A percentile compares a stretch with the other conserved stretches of the same genome.
phyloP scores from a whole-genome alignment of 1,140 invertebrate genomes.

The Sycobia sp. region DNA sequence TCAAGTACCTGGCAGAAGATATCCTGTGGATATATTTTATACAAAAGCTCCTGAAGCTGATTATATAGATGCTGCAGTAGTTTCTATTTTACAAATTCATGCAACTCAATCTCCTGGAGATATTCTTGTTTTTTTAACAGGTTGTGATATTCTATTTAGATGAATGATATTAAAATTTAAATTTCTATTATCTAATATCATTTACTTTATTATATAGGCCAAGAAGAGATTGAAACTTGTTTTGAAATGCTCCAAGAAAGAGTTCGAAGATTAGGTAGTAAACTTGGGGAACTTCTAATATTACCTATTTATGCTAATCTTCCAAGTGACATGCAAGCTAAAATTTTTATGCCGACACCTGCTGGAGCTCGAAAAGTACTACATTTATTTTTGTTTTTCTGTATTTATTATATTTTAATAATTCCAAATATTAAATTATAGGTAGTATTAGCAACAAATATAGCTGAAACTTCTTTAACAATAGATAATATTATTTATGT shows the following conservation, averaged over 20 bases:
- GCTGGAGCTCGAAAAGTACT: conserved; percentile 90
- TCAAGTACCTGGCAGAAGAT: conserved; percentile 87
- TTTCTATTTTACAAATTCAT: conserved; percentile 97
- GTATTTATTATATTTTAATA: not conserved
- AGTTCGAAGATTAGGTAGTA: conserved; percentile 86
- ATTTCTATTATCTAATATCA: too few species aligned
- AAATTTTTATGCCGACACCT: conserved; percentile 96
- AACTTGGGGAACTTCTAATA: conserved; percentile 91
- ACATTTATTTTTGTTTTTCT: not conserved
- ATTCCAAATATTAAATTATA: conserved; percentile 39
- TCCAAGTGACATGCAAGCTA: conserved; percentile 98
- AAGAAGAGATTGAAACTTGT: conserved; percentile 96
- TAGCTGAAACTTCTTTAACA: conserved; percentile 98
- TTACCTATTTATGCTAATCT: conserved; percentile 98
- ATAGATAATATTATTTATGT: conserved; percentile 99
- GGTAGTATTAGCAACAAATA: conserved; percentile 97
- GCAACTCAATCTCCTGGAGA: conserved; percentile 94
- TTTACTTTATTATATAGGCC: conserved; percentile 47
- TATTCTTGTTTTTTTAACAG: conserved; percentile 96
- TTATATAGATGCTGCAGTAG: conserved; percentile 96
- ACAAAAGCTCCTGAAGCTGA: conserved; percentile 99
- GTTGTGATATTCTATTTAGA: conserved; percentile 49
- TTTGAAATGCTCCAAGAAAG: conserved; percentile 92
- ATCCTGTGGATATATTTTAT: conserved; percentile 96
- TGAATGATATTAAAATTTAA: not conserved